Evolutionary conservation across 2,113 vertebrate species (phyloP).

Genomic region (Piaya cayana): DNA sequence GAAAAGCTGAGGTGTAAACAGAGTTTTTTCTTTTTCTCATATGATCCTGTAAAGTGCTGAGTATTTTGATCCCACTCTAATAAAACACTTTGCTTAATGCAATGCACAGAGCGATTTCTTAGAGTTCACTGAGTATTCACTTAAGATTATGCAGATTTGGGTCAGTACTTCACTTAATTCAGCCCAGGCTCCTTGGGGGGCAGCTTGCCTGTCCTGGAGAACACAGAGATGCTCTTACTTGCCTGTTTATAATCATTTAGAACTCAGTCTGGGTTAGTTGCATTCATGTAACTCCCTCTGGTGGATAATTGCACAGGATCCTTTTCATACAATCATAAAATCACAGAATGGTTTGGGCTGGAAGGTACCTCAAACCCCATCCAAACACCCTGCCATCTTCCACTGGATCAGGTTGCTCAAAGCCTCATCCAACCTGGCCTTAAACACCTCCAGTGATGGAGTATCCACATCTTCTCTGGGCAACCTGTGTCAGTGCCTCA

Average conservation of each 20-base stretch:
- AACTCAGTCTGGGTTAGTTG: background rate
- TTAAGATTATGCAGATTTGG: constrained; percentile 45
- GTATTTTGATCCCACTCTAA: constrained; percentile 12
- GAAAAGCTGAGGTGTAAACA: constrained; percentile 49
- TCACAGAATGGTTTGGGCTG: too few species aligned
- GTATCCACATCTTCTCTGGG: too few species aligned
- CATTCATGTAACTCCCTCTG: constrained; percentile 60
- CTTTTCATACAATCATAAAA: too few species aligned
- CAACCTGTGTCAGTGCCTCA: too few species aligned
- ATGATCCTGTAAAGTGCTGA: constrained; percentile 4
- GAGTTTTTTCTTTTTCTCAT: constrained; percentile 32
- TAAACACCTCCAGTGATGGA: too few species aligned
- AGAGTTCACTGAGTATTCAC: constrained; percentile 47
- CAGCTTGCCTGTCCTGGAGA: background rate
- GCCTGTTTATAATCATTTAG: background rate
- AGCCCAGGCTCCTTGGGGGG: background rate
- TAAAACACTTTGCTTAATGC: background rate
- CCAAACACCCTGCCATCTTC: too few species aligned
- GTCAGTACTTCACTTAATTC: background rate
- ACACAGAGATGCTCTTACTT: background rate
- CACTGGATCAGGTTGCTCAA: too few species aligned
- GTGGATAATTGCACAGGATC: background rate
- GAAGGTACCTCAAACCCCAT: too few species aligned
- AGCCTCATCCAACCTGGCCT: too few species aligned
- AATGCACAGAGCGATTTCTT: background rate